phyloP scores from a whole-genome alignment of 2,888 invertebrate species.

The Andricus quercusramuli region DNA sequence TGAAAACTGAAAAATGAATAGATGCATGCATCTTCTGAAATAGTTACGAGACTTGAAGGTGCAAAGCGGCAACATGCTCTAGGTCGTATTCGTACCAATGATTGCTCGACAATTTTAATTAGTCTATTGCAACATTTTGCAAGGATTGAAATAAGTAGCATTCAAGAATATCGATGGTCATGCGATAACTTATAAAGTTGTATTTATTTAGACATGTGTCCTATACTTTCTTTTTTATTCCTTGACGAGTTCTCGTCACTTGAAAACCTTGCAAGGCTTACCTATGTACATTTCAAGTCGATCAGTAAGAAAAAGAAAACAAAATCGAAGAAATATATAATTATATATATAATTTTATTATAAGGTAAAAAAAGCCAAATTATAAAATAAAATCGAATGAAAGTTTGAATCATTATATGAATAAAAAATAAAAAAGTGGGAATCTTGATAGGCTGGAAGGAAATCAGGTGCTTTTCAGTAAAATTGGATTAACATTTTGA shows the following conservation, averaged over 20 bases:
- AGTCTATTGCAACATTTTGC: constrained; percentile 13
- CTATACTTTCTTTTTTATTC: not conserved
- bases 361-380: not conserved
- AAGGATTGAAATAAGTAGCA: constrained; percentile 10
- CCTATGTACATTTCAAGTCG: not conserved
- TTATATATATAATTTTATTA: not conserved
- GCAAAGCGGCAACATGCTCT: constrained; percentile 12
- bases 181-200: constrained; percentile 16
- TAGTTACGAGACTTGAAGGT: constrained; percentile 16
- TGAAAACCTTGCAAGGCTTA: constrained; percentile 1
- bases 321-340: not conserved
- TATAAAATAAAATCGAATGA: not conserved
- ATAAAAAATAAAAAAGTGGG: not conserved
- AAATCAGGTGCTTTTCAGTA: not conserved
- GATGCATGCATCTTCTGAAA: not conserved
- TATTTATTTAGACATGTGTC: not conserved
- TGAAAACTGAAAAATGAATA: not conserved
- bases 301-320: not conserved
- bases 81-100: not conserved
- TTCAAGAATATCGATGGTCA: constrained; percentile 24
- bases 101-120: constrained; percentile 26
- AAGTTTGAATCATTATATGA: not conserved
- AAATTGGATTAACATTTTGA: not conserved
- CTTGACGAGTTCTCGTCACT: not conserved
- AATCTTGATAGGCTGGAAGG: not conserved